Evolutionary conservation across 2,797 vertebrate species (phyloP), one percentile per base, ranked within the genome.

Genomic region (Ptychadena robeensis): DNA sequence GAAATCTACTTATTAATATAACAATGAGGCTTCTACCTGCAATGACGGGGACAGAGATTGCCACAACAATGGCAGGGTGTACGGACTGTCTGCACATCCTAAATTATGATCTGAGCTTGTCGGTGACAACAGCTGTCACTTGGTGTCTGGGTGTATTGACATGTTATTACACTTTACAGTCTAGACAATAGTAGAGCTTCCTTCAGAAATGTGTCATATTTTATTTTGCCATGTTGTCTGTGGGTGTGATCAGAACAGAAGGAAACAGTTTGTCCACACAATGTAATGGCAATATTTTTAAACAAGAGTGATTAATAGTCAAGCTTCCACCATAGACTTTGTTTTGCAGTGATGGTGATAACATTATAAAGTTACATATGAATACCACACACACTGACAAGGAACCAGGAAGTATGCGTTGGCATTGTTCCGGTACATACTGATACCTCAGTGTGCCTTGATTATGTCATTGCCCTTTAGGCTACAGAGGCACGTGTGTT

Each of bases 301-400:
- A 65, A 32, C 38, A 66, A 25, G 37, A 32, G 32, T 68, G 75
- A 78, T 35, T 67, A 68, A 68, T 35, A 35, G 6, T 6, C 10
- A 27, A 32, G 14, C 18, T 77, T 3, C 31, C n/a, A 11, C 25
- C 9, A 2, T 1, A 11, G 25, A 32, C 4, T 27, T 30, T 79
- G 32, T 70, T 70, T 57, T 61, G 64, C 34, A 68, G 5, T 34
- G 4, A 10, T 12, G 22, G 27, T 8, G 14, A 68, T 79, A 27
- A 68, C 27, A 18, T 69, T 7, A 57, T n/a, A 25, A 14, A 22
- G 30, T 12, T 35, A 44, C 53, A 64, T 27, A 37, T 37, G 11
- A 57, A 69, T 79, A 64, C 59, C 59, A 31, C 37, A 44, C 10
- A n/a, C 32, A 9, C 14, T 35, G n/a, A 79, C 44, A 32, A 68